Evolutionary conservation across 2,113 vertebrate species (phyloP), one percentile per base, ranked within the genome.

Genomic region (Corythornis vintsioides): DNA sequence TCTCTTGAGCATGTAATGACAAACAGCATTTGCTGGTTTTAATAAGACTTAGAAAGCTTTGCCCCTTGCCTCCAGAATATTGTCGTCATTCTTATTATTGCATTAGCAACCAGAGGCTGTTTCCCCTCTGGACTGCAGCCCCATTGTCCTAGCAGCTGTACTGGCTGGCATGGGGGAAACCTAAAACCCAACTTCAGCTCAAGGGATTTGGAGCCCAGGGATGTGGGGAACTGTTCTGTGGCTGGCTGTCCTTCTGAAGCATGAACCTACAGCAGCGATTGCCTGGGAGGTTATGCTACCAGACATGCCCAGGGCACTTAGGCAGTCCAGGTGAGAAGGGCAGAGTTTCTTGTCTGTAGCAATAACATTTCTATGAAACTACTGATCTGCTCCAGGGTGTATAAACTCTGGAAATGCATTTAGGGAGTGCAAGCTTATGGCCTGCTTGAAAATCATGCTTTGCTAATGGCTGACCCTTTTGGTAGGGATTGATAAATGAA

Each of bases 11-110:
- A 0, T 70, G 45, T 95, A 94, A 96, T 92, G 94, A 92, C 87
- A 96, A 96, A 93, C 94, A 95, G 96, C 64, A 10, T 80, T 93
- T 64, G 52, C 91, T 95, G 89, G 3, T 91, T 95, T 91, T 93
- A 94, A 89, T 96, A 92, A 89, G 87, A 72, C 82, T 76, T 72
- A 83, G 90, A 92, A 94, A 83, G 94, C 87, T 88, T 92, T 91
- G 66, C 82, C 94, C 75, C 92, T 96, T 95, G 71, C 52, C 84
- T 95, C 60, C 87, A 88, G 75, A 93, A 94, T 88, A 25, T 48
- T 93, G 84, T 93, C 61, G 18, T 92, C 82, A 94, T 93, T 92
- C 18, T 60, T 77, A 53, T 95, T 95, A 92, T 56, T 95, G 47
- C 93, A 76, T 86, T 95, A 88, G 65, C 77, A 82, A 55, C 77